Conservation (phyloP, 2,888 invertebrate species). For the Seira sanloemensis region DNA sequence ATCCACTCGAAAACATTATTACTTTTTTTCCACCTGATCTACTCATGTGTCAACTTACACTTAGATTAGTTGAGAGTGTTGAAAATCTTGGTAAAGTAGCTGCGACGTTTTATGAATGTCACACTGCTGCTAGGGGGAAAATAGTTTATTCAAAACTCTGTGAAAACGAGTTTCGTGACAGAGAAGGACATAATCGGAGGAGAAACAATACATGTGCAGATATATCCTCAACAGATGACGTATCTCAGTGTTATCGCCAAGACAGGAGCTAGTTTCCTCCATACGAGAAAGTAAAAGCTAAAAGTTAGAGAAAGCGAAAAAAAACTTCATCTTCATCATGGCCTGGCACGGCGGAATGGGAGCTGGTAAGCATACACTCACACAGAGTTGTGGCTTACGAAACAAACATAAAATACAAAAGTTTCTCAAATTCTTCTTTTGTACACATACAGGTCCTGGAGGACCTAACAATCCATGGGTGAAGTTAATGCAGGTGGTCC, state of each 20-base stretch:
- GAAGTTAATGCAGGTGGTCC: slow-evolving; percentile 83
- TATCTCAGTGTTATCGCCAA: background rate
- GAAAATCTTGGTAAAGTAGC: background rate
- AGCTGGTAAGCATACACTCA: slow-evolving; percentile 39
- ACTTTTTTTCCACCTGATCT: background rate
- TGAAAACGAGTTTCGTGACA: slow-evolving; percentile 14
- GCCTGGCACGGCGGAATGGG: slow-evolving; percentile 70
- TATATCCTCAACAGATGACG: background rate
- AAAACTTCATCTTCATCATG: slow-evolving; percentile 42
- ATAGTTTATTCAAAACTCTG: background rate
- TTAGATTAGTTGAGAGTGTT: background rate
- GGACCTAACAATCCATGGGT: slow-evolving; percentile 88
- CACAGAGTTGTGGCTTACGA: too few relatives aligned
- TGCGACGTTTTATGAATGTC: background rate
- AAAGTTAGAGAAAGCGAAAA: background rate
- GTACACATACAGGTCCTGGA: slow-evolving; percentile 76
- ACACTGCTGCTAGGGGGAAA: too few relatives aligned
- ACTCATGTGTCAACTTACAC: background rate
- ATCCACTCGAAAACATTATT: too few relatives aligned
- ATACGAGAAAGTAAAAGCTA: background rate
- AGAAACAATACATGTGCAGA: background rate
- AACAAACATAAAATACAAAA: background rate
- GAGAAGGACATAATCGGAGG: background rate
- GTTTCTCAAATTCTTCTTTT: slow-evolving; percentile 10
- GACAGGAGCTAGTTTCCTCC: background rate